Evolutionary conservation across 2,888 invertebrate species (phyloP).

Genomic region (Cepaea hortensis): DNA sequence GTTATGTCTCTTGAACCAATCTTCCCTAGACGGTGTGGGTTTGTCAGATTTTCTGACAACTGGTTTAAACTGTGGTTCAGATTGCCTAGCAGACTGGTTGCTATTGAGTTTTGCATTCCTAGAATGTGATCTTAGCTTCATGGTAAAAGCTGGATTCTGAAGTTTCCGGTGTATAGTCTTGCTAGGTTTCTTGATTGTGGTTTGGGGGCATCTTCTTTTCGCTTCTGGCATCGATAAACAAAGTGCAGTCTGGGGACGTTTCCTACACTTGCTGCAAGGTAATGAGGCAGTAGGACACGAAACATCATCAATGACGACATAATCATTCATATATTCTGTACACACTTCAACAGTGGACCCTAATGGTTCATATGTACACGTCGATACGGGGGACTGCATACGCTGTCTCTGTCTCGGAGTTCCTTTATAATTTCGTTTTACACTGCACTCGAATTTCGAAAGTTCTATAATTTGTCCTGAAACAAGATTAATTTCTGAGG

Average conservation of each 20-base stretch:
- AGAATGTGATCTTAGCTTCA: constrained; percentile 22
- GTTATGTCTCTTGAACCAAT: constrained; percentile 9
- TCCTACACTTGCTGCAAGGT: neutral
- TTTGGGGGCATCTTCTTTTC: neutral
- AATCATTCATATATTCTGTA: neutral
- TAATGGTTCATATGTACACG: neutral
- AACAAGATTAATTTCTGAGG: constrained; percentile 10
- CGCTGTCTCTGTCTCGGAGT: neutral
- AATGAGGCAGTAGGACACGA: neutral
- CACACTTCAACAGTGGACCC: neutral
- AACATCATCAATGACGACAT: neutral
- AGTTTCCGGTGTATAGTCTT: neutral
- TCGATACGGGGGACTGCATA: neutral
- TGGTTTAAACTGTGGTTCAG: neutral
- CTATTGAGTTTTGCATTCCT: constrained; percentile 25
- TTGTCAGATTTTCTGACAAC: constrained; percentile 21
- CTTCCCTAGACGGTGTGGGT: neutral
- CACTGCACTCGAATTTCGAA: constrained; percentile 1
- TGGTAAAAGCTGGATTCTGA: constrained; percentile 3
- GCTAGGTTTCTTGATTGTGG: neutral
- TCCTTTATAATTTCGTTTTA: neutral
- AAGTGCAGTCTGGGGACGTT: neutral
- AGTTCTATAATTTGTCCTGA: constrained; percentile 35
- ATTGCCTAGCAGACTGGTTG: constrained; percentile 41
- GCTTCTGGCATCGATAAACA: neutral